phyloP scores from a whole-genome alignment of 30 jellyfish, hydroid and myxozoan genomes.

The Chrysaora quinquecirrha region DNA sequence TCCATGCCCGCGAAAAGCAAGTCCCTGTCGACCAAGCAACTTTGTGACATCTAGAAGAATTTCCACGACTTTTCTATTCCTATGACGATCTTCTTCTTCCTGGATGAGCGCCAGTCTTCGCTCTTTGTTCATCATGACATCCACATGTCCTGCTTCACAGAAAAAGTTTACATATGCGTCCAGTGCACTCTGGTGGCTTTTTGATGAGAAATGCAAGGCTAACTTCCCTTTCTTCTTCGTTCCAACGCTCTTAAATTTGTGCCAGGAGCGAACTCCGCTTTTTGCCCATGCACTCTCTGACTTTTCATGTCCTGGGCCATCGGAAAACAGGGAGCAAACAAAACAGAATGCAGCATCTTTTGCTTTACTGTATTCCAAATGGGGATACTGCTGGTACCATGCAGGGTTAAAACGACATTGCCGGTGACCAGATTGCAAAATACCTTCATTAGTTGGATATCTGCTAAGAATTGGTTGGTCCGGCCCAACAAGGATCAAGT shows the following conservation, averaged over 20 bases:
- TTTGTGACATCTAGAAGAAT: conserved; percentile 32
- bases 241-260: conserved; percentile 16
- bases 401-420: conserved; percentile 44
- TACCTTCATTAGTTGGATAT: conserved; percentile 27
- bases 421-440: background rate
- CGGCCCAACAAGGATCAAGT: conserved; percentile 6
- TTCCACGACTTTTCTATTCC: conserved; percentile 11
- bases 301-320: conserved; percentile 28
- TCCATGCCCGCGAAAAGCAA: conserved; percentile 51
- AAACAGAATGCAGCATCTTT: conserved; percentile 43
- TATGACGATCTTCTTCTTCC: background rate
- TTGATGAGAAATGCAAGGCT: conserved; percentile 21
- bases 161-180: conserved; percentile 3
- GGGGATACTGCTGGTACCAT: conserved; percentile 32
- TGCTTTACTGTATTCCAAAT: conserved; percentile 15
- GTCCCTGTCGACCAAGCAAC: conserved; percentile 49
- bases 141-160: conserved; percentile 8
- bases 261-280: conserved; percentile 35
- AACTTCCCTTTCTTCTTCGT: conserved; percentile 8
- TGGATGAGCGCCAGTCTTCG: background rate
- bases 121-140: conserved; percentile 21
- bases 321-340: conserved; percentile 12
- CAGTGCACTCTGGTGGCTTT: conserved; percentile 22
- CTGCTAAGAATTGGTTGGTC: conserved; percentile 41
- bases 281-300: conserved; percentile 15